Conservation (phyloP, 2,888 invertebrate species). For the Tipula unca region DNA sequence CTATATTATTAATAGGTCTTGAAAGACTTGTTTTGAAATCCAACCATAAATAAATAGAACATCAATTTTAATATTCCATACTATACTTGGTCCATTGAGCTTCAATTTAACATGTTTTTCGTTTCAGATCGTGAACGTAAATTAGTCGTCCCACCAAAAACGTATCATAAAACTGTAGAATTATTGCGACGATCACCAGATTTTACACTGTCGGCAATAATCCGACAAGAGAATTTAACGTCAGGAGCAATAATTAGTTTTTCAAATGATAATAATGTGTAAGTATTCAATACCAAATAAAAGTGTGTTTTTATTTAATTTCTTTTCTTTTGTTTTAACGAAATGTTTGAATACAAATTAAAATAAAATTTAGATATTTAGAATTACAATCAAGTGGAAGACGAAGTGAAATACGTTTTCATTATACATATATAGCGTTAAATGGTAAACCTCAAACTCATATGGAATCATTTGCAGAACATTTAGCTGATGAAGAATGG, state of each 20-base stretch:
- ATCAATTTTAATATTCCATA: neutral
- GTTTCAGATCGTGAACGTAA: conserved; percentile 27
- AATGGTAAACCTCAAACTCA: conserved; percentile 55
- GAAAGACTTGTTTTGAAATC: too few species aligned
- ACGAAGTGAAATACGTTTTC: conserved; percentile 75
- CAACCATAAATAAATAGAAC: neutral
- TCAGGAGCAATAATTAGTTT: conserved; percentile 76
- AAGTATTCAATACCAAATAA: conserved; percentile 28
- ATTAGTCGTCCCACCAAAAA: conserved; percentile 26
- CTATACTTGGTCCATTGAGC: neutral
- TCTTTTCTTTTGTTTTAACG: neutral
- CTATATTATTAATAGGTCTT: too few species aligned
- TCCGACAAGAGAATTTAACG: conserved; percentile 72
- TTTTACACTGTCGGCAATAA: conserved; percentile 69
- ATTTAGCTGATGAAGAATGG: conserved; percentile 81
- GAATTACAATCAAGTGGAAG: conserved; percentile 87
- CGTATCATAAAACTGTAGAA: conserved; percentile 52
- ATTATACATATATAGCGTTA: conserved; percentile 54
- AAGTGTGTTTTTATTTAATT: neutral
- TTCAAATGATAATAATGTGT: conserved; percentile 71
- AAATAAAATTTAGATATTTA: conserved; percentile 58
- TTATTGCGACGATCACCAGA: conserved; percentile 63
- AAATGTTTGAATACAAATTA: conserved; percentile 25
- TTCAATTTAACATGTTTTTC: neutral
- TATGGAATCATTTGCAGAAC: conserved; percentile 80